Percentiles rank a stretch among this genome's conserved stretches.
Evolutionary conservation across 1,140 invertebrate species (phyloP).

Genomic region (Monomorium pharaonis): DNA sequence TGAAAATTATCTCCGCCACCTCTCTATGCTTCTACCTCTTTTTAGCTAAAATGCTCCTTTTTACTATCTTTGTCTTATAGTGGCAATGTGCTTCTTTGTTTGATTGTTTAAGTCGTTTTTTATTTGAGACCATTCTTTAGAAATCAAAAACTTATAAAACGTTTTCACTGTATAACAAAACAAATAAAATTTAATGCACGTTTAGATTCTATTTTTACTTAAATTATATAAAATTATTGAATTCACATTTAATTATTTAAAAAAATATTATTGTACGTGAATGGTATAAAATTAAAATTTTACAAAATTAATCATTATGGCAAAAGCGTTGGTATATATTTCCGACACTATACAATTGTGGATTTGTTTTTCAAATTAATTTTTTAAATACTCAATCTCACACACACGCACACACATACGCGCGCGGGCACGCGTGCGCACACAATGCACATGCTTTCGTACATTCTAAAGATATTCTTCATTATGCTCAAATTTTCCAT

Average conservation of each 20-base stretch:
- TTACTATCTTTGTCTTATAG: neutral
- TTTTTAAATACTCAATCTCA: constrained; percentile 32
- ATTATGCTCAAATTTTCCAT: constrained; percentile 24
- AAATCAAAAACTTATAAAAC: too few relatives aligned
- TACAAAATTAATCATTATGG: constrained; percentile 15
- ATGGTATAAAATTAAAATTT: neutral
- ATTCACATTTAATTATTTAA: neutral
- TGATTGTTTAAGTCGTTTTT: too few relatives aligned
- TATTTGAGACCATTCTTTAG: too few relatives aligned
- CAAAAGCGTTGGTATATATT: neutral
- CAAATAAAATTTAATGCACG: neutral
- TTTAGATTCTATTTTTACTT: neutral
- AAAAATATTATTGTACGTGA: neutral
- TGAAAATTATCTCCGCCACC: constrained; percentile 82
- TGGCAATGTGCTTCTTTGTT: neutral
- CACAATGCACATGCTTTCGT: neutral
- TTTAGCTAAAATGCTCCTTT: constrained; percentile 34
- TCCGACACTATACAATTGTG: neutral
- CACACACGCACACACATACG: too few relatives aligned
- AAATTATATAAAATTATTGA: neutral
- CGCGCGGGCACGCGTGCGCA: too few relatives aligned
- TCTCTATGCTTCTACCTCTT: constrained; percentile 4
- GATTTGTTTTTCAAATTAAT: neutral
- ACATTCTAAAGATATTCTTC: neutral
- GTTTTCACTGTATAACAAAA: neutral